Evolutionary conservation across 2,113 vertebrate genomes (phyloP).

Genomic region (Circaetus cinerascens): DNA sequence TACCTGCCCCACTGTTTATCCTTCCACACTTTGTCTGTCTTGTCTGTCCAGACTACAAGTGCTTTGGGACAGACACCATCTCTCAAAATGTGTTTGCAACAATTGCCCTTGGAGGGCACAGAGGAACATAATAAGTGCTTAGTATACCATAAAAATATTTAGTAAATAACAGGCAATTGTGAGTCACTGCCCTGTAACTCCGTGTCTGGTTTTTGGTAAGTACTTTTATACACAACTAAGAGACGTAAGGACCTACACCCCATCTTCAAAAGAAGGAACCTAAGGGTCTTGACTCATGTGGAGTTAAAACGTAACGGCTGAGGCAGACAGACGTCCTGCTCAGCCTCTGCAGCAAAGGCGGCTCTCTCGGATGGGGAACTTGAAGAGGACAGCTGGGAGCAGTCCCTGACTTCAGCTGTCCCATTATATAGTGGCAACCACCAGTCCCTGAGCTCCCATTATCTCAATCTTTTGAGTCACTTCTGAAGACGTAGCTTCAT

Average conservation of each 20-base stretch:
- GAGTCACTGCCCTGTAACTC: conserved; percentile 35
- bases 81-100: not conserved
- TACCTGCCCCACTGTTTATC: not conserved
- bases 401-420: not conserved
- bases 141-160: conserved; percentile 19
- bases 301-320: not conserved
- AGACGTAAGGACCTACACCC: not conserved
- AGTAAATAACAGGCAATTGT: conserved; percentile 33
- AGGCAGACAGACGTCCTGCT: not conserved
- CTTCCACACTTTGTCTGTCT: not conserved
- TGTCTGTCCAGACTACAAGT: not conserved
- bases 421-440: not conserved
- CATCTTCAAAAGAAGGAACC: conserved; percentile 23
- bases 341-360: not conserved
- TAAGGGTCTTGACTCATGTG: not conserved
- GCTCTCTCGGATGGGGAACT: not conserved
- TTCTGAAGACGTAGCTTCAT: not conserved
- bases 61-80: not conserved
- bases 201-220: not conserved
- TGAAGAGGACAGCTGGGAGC: not conserved
- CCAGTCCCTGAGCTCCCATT: not conserved
- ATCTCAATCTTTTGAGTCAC: not conserved
- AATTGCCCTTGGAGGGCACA: not conserved
- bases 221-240: not conserved
- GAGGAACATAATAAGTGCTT: not conserved